These are phyloP conservation scores for Hydrotaea cyrtoneurina DNA, from an alignment of 2,888 invertebrate species.

Conservation along the genomic window DNA sequence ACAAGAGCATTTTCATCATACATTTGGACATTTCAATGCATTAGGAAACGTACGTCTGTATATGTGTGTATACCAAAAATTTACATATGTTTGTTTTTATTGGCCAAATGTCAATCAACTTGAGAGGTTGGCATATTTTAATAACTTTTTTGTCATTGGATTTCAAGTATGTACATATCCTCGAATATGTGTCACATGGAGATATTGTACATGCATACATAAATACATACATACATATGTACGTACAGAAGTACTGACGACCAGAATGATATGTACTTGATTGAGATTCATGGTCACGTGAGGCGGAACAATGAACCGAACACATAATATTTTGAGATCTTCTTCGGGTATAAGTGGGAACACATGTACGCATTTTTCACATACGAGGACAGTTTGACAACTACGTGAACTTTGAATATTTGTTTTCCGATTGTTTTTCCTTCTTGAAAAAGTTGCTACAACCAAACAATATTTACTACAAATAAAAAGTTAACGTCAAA, in stretches of 20 bases:
- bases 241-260: background rate
- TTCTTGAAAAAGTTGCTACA: no score
- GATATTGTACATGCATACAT: conserved; percentile 35
- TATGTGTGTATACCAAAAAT: no score
- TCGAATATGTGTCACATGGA: conserved; percentile 38
- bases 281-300: conserved; percentile 56
- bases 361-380: background rate
- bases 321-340: background rate
- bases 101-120: conserved; percentile 54
- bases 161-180: background rate
- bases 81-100: background rate
- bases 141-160: conserved; percentile 17
- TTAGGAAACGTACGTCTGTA: no score
- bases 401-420: no score
- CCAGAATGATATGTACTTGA: background rate
- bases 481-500: no score
- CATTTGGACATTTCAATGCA: background rate
- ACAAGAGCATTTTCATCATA: conserved; percentile 19
- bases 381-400: no score
- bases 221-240: conserved; percentile 4
- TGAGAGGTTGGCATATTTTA: conserved; percentile 37
- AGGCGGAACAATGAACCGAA: conserved; percentile 9
- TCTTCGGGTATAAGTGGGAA: background rate
- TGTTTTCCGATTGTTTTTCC: no score
- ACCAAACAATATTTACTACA: no score